phyloP scores from a whole-genome alignment of 2,888 invertebrate genomes.

The Eupithecia subumbrata region DNA sequence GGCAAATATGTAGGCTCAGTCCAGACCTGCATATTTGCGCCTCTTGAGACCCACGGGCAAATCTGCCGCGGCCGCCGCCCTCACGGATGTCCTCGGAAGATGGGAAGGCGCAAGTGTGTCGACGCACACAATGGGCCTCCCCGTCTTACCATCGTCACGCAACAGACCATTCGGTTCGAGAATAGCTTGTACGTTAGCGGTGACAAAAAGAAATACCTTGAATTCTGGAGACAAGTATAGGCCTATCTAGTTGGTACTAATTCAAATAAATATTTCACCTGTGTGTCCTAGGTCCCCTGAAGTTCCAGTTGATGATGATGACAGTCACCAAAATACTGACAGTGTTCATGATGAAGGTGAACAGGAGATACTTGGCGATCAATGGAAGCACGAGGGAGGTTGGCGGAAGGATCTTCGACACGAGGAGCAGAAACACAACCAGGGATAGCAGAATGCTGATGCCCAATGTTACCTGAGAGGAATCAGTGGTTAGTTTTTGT shows the following conservation, averaged over 20 bases:
- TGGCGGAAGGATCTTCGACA: conserved; percentile 99
- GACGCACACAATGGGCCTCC: no score
- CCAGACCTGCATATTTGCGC: no score
- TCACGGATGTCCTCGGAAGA: no score
- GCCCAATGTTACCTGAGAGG: conserved; percentile 92
- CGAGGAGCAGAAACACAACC: conserved; percentile 99
- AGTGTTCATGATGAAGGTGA: conserved; percentile 99
- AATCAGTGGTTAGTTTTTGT: neutral
- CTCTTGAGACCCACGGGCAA: no score
- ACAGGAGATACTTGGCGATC: conserved; percentile 99
- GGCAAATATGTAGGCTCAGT: no score
- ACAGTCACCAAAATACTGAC: conserved; percentile 99
- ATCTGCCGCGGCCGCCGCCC: no score
- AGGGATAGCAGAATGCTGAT: conserved; percentile 99
- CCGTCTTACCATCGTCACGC: no score
- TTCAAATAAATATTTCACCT: conserved; percentile 71
- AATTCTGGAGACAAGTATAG: neutral
- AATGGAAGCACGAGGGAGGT: conserved; percentile 98
- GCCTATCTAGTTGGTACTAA: neutral
- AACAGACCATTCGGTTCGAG: no score
- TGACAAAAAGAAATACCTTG: no score
- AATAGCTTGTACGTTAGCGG: no score
- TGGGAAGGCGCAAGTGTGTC: no score
- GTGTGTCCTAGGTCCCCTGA: conserved; percentile 98
- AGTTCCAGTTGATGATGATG: conserved; percentile 99